These are phyloP conservation scores for Orius insidiosus DNA, from an alignment of 1,140 invertebrate genomes.

Conservation along the genomic window DNA sequence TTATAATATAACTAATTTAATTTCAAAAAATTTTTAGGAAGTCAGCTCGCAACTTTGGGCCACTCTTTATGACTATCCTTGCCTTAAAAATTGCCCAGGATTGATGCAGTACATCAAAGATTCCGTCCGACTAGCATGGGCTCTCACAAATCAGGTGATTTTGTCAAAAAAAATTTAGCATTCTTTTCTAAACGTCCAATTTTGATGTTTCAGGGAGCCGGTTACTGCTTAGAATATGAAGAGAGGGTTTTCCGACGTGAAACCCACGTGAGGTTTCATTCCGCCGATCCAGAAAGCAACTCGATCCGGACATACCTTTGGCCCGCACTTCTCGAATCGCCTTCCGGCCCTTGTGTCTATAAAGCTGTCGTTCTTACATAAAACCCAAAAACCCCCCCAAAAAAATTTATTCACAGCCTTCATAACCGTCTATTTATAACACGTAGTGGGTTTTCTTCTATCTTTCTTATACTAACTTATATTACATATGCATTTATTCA, in stretches of 20 bases:
- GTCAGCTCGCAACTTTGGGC: slow-evolving; percentile 45
- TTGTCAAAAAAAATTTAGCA: slow-evolving; percentile 21
- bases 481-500: too few species aligned
- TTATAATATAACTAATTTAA: not conserved
- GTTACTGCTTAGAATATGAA: slow-evolving; percentile 37
- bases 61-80: slow-evolving; percentile 59
- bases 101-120: slow-evolving; percentile 42
- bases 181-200: too few species aligned
- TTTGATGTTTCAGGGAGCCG: slow-evolving; percentile 28
- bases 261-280: slow-evolving; percentile 43
- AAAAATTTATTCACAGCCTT: not conserved
- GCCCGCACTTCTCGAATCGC: slow-evolving; percentile 46
- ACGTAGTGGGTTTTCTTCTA: slow-evolving; percentile 9
- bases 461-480: too few species aligned
- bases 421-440: slow-evolving; percentile 1
- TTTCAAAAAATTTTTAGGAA: too few species aligned
- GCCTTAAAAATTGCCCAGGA: slow-evolving; percentile 40
- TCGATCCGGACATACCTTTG: slow-evolving; percentile 48
- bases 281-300: slow-evolving; percentile 36
- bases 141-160: slow-evolving; percentile 35
- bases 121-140: slow-evolving; percentile 49
- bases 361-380: slow-evolving; percentile 51
- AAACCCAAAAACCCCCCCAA: slow-evolving; percentile 3
- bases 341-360: slow-evolving; percentile 43
- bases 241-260: slow-evolving; percentile 35